A percentile compares a stretch with the other conserved stretches of the same genome.
Evolutionary conservation across 2,113 vertebrate genomes (phyloP).

Genomic region (Muntiacus reevesi): DNA sequence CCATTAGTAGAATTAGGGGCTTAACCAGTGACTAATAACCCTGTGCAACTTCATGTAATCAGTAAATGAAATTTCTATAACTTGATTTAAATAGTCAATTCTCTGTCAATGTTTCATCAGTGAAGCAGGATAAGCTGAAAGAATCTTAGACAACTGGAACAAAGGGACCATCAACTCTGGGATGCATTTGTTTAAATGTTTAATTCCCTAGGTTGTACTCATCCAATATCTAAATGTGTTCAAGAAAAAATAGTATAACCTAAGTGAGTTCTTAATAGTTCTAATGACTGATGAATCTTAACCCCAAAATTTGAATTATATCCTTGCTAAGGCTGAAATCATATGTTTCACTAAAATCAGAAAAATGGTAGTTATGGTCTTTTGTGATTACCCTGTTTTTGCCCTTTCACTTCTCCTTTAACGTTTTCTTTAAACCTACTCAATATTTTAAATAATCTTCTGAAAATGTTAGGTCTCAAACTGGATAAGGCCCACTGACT

Average conservation of each 20-base stretch:
- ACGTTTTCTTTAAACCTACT: not conserved
- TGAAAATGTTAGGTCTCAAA: not conserved
- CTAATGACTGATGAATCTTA: not conserved
- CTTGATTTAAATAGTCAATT: conserved; percentile 34
- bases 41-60: not conserved
- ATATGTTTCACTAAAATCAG: not conserved
- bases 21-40: conserved; percentile 16
- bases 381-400: not conserved
- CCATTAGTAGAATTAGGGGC: conserved; percentile 52
- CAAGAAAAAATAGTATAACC: not conserved
- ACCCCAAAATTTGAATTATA: not conserved
- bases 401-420: not conserved
- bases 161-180: not conserved
- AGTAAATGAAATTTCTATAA: conserved; percentile 39
- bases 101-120: conserved; percentile 17
- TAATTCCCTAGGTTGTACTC: not conserved
- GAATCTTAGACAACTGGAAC: not conserved
- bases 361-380: not conserved
- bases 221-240: not conserved
- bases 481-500: not conserved
- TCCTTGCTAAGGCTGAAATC: not conserved
- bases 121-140: conserved; percentile 32
- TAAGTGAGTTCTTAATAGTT: not conserved
- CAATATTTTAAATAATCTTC: not conserved
- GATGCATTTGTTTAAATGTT: not conserved